These are phyloP conservation scores for Paramacrobiotus metropolitanus DNA, from an alignment of 1,140 invertebrate species.

Conservation along the genomic window DNA sequence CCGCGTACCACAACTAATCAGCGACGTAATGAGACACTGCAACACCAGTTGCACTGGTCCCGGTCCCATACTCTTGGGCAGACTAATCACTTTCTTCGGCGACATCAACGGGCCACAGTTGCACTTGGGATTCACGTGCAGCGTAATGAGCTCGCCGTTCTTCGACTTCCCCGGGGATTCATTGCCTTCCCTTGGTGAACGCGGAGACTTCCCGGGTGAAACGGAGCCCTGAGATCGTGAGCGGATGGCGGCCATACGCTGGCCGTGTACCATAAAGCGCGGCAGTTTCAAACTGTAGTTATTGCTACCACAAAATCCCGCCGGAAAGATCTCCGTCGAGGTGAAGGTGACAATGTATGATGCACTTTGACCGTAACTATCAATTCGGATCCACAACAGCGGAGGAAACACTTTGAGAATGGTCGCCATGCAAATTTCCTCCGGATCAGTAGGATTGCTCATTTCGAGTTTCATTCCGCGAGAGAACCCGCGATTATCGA, in stretches of 20 bases:
- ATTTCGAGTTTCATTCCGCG: background rate
- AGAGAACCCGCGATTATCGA: background rate
- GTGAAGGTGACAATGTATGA: background rate
- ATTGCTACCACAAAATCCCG: background rate
- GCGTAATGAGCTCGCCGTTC: background rate
- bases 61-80: background rate
- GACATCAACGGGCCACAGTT: background rate
- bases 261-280: background rate
- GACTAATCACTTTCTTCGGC: background rate
- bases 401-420: background rate
- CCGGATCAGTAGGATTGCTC: background rate
- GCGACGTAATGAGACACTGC: background rate
- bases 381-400: background rate
- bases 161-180: background rate
- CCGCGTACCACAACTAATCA: background rate
- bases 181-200: background rate
- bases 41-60: background rate
- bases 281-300: background rate
- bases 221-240: background rate
- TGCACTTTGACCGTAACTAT: slow-evolving; percentile 2
- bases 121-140: background rate
- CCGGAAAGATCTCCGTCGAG: slow-evolving; percentile 1
- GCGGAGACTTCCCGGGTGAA: background rate
- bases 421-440: background rate
- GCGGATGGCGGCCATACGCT: background rate